Evolutionary conservation across 2,888 invertebrate species (phyloP), one percentile per base, ranked within the genome.

Genomic region (Ectropis crepuscularia): DNA sequence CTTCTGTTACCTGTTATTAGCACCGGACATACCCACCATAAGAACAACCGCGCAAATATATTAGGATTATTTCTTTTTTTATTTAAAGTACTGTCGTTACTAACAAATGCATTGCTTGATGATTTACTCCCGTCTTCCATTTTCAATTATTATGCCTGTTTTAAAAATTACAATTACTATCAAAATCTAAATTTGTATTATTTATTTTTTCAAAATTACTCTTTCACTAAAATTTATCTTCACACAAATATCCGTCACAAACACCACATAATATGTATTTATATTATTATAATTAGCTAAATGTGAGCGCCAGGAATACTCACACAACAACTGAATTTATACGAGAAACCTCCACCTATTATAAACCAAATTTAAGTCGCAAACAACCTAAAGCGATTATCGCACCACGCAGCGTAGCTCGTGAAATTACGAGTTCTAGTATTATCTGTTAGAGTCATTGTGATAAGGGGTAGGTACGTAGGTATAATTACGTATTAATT

Each of bases 1-100:
- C 94, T 89, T 75, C 81, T 90, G 62, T 93, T 92, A 6, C 95
- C 95, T 72, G 92, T 93, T 61, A 90, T 83, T 7, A 93, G 74
- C 57, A 93, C 88, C 7, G 93, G 93, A 67, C 88, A 89, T 63
- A 93, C 79, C 93, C 93, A 93, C 79, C 92, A 92, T 42, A 93
- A 73, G 66, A 93, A 92, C 16, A 92, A 55, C 65, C 78, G 79
- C 0, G 92, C 90, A 0, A 92, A 64, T 49, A 88, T 63, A 66
- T 90, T 90, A 0, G 90, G 88, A n/a, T 85, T 86, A 58, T 68
- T 80, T 79, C 63, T 75, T 68, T 71, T 71, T 12, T 70, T 70
- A 8, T 74, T 67, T 9, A 60, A 61, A 37, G 9, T 48, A 0
- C 9, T 28, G n/a, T 45, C 46, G 42, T 51, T 60, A 55, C 57